phyloP scores from a whole-genome alignment of 2,797 vertebrate species.

The Poliocrania exsul region DNA sequence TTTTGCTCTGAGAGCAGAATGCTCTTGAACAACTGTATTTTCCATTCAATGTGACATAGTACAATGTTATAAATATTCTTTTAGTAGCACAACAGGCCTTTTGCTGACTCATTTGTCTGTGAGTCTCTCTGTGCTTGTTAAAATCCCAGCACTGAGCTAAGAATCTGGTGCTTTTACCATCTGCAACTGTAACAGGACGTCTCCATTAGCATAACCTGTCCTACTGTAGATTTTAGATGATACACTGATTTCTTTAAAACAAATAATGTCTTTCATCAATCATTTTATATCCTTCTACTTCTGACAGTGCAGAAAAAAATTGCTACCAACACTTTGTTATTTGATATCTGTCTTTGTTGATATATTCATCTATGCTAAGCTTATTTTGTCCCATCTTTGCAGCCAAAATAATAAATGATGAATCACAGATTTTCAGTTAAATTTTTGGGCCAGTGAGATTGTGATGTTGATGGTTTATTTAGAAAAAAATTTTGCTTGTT shows the following conservation, averaged over 20 bases:
- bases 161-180: not conserved
- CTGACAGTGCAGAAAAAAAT: not conserved
- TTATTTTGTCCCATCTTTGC: not conserved
- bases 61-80: not conserved
- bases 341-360: not conserved
- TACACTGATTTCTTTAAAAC: not conserved
- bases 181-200: not conserved
- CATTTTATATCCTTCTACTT: not conserved
- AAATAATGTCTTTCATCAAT: not conserved
- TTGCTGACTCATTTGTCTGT: not conserved
- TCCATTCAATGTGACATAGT: not conserved
- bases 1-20: not conserved
- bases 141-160: constrained; percentile 3
- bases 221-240: not conserved
- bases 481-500: not conserved
- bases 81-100: not conserved
- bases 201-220: not conserved
- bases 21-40: not conserved
- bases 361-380: not conserved
- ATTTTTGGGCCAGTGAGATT: not conserved
- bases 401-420: not conserved
- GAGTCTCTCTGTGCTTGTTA: not conserved
- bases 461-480: not conserved
- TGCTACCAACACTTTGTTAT: not conserved
- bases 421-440: not conserved